Conservation (phyloP, 1,140 invertebrate species). For the Druon quercuslanigerum region DNA sequence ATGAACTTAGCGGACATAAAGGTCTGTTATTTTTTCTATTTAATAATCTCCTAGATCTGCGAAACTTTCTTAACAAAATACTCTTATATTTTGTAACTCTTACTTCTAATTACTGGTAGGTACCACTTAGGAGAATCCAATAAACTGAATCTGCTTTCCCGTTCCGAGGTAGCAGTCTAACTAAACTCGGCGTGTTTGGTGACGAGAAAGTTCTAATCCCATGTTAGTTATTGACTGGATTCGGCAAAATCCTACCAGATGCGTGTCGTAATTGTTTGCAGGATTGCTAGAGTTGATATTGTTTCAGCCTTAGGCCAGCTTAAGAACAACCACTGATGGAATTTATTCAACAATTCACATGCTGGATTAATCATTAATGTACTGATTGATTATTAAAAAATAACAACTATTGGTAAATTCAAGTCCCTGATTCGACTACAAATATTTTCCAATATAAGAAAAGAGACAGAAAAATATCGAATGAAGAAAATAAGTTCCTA, state of each 20-base stretch:
- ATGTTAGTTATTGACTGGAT: constrained; percentile 28
- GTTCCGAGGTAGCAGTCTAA: constrained; percentile 4
- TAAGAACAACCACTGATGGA: not conserved
- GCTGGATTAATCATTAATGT: not conserved
- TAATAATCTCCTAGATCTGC: too few relatives aligned
- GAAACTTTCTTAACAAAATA: not conserved
- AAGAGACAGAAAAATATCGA: too few relatives aligned
- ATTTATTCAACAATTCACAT: not conserved
- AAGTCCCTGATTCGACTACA: not conserved
- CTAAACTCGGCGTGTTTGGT: constrained; percentile 1
- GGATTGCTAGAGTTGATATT: constrained; percentile 17
- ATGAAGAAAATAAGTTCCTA: too few relatives aligned
- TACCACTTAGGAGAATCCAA: constrained; percentile 14
- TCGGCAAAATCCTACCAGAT: constrained; percentile 21
- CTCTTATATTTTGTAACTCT: constrained; percentile 10
- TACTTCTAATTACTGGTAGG: constrained; percentile 14
- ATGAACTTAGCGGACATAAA: too few relatives aligned
- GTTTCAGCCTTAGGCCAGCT: constrained; percentile 10
- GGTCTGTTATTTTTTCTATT: too few relatives aligned
- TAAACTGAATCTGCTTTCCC: constrained; percentile 16
- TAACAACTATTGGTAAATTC: not conserved
- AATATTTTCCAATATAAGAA: too few relatives aligned
- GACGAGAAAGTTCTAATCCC: constrained; percentile 22
- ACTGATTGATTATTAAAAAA: not conserved
- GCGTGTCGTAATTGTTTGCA: constrained; percentile 24